These are phyloP conservation scores for Drosophila prolongata DNA, from an alignment of 2,888 invertebrate species.

Conservation along the genomic window DNA sequence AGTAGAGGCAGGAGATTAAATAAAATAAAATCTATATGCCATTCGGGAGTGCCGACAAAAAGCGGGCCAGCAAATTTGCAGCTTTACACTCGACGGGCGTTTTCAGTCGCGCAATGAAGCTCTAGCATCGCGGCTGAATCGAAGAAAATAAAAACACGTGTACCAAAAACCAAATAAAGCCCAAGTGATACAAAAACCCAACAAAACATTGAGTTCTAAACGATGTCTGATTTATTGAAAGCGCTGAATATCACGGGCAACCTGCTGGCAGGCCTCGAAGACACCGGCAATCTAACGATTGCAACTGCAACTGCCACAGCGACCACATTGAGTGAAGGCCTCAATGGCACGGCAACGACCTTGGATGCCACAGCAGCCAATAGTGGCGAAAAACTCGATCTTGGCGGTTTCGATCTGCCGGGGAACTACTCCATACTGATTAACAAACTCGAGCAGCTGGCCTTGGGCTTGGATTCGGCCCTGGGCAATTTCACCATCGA, in stretches of 20 bases:
- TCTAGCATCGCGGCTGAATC: conserved; percentile 67
- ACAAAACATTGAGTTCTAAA: conserved; percentile 3
- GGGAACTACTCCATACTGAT: conserved; percentile 83
- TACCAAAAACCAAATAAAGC: conserved; percentile 8
- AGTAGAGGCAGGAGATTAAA: conserved; percentile 45
- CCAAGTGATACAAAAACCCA: conserved; percentile 24
- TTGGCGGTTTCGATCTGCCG: conserved; percentile 75
- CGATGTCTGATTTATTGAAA: conserved; percentile 73
- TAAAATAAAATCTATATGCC: conserved; percentile 45
- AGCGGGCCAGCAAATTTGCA: conserved; percentile 68
- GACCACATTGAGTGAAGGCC: conserved; percentile 34
- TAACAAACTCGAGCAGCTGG: conserved; percentile 82
- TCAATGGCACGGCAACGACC: conserved; percentile 45
- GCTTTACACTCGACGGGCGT: conserved; percentile 65
- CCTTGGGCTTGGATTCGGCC: conserved; percentile 81
- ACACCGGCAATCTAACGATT: conserved; percentile 42
- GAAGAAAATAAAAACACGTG: conserved; percentile 13
- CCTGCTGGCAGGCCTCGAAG: conserved; percentile 67
- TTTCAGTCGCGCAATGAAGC: conserved; percentile 80
- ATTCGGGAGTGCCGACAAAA: conserved; percentile 60
- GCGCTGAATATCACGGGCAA: conserved; percentile 68
- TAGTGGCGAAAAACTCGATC: conserved; percentile 70
- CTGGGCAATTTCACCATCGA: conserved; percentile 79
- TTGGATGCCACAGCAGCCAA: conserved; percentile 44
- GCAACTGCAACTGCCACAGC: conserved; percentile 32